Evolutionary conservation across 2,113 vertebrate genomes (phyloP), one percentile per base, ranked within the genome.

Genomic region (Nothoprocta perdicaria): DNA sequence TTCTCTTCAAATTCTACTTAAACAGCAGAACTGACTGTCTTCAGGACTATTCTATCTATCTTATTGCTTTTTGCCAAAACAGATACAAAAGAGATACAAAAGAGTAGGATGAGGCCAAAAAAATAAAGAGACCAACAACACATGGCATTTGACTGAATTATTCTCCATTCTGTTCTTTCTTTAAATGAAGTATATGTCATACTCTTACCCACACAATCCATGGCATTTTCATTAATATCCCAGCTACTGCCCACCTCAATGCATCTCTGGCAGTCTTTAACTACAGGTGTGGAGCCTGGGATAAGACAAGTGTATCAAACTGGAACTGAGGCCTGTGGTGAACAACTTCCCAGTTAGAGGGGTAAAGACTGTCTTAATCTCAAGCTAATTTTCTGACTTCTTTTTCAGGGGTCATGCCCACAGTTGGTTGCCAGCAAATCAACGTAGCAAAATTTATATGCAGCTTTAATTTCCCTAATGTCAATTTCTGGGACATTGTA

Each of bases 31-130:
- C 38, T 29, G 17, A 8, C 33, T 35, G 33, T 12, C 19, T 26
- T 8, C 4, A 55, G 8, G 22, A 52, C 53, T 85, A 31, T 18
- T 35, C 27, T 38, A 53, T 24, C 22, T 62, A 33, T 57, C 33
- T 65, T 35, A 60, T 21, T 24, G 27, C 60, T 80, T 73, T 45
- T 57, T 24, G 69, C 9, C 21, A 76, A 55, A 5, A 41, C 14
- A 41, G 17, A 73, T 5, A 14, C 4, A 8, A 14, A 67, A 0
- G 0, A 80, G 41, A 29, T 43, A 14, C 12, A 43, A 43, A 84
- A 38, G 35, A 38, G 35, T 38, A 38, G 29, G 16, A 52, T 2
- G 3, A 13, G 11, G 9, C 35, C 35, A 38, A 48, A 48, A 48
- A 48, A 48, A 48, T 18, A 46, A 16, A 48, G 48, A 65, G 52